Conservation (phyloP, 1,140 invertebrate genomes). For the Ceratosolen fusciceps region DNA sequence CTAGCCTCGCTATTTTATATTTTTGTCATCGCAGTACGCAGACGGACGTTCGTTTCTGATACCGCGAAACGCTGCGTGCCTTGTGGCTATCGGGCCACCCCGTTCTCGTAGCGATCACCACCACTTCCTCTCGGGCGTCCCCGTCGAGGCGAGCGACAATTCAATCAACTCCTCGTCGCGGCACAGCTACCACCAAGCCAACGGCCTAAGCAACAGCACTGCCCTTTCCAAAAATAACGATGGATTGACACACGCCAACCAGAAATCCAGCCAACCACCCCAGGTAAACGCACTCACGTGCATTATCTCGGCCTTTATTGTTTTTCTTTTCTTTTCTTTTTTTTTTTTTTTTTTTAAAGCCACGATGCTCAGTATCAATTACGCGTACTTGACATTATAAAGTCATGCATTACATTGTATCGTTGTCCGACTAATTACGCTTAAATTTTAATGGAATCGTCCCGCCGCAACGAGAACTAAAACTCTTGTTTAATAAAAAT, state of each 20-base stretch:
- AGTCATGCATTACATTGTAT: no score
- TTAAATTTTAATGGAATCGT: no score
- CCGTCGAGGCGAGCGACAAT: conserved; percentile 72
- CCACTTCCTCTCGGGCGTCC: conserved; percentile 77
- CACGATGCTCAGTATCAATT: no score
- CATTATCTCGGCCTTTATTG: no score
- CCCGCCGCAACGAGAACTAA: no score
- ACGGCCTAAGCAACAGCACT: conserved; percentile 59
- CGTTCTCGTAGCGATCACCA: conserved; percentile 77
- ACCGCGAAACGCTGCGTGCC: conserved; percentile 76
- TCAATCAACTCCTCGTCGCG: conserved; percentile 54
- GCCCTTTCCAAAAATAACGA: conserved; percentile 46
- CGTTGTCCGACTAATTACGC: no score
- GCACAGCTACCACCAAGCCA: conserved; percentile 46
- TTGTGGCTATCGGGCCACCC: conserved; percentile 78
- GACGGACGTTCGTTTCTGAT: conserved; percentile 66
- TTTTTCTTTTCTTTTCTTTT: no score
- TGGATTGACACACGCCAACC: conserved; percentile 54
- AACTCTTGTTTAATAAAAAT: no score
- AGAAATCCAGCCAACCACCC: conserved; percentile 55
- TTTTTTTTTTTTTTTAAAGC: no score
- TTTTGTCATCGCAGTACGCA: conserved; percentile 64
- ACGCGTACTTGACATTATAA: no score
- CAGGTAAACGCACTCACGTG: conserved; percentile 26
- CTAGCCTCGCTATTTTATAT: no score